Evolutionary conservation across 2,888 invertebrate species (phyloP).

Genomic region (Drosophila setosimentum): DNA sequence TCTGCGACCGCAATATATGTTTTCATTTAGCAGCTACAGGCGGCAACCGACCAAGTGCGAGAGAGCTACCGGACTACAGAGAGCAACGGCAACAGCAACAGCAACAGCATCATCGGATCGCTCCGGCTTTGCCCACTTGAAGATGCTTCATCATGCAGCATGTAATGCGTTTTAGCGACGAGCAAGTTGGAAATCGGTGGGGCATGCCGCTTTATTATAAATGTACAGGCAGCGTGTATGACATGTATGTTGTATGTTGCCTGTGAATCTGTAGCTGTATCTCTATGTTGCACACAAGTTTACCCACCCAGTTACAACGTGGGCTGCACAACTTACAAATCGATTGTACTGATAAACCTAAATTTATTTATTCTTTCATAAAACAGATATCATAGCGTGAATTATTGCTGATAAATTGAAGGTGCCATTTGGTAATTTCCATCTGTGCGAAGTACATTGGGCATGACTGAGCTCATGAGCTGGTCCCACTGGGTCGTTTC

Average conservation of each 20-base stretch:
- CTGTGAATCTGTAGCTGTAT: constrained; percentile 19
- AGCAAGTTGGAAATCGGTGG: constrained; percentile 29
- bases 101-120: constrained; percentile 43
- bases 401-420: constrained; percentile 1
- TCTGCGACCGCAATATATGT: constrained; percentile 73
- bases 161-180: constrained; percentile 53
- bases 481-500: constrained; percentile 52
- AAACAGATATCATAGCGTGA: background rate
- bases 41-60: constrained; percentile 45
- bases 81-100: constrained; percentile 16
- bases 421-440: constrained; percentile 2
- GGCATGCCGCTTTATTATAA: constrained; percentile 75
- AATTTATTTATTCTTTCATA: background rate
- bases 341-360: constrained; percentile 25
- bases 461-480: constrained; percentile 5
- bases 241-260: constrained; percentile 74
- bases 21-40: constrained; percentile 80
- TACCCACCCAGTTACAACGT: constrained; percentile 38
- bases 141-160: constrained; percentile 76
- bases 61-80: constrained; percentile 58
- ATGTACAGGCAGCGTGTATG: constrained; percentile 72
- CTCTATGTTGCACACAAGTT: constrained; percentile 8
- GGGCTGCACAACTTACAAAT: constrained; percentile 1
- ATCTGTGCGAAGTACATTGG: constrained; percentile 8
- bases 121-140: constrained; percentile 60